Percentiles rank a stretch among this genome's conserved stretches.
These are phyloP conservation scores for Lycia hirtaria DNA, from an alignment of 2,888 invertebrate species.

Conservation along the genomic window DNA sequence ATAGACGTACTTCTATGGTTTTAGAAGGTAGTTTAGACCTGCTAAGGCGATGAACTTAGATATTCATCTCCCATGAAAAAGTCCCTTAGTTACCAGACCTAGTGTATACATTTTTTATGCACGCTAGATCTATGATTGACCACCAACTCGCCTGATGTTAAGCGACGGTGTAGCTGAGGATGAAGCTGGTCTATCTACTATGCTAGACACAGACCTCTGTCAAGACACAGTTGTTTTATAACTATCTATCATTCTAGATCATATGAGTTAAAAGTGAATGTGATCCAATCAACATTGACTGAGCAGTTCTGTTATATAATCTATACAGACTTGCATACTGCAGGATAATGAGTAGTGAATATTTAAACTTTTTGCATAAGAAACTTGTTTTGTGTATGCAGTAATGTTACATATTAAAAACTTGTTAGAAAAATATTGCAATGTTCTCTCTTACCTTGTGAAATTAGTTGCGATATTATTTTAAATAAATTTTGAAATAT, in stretches of 20 bases:
- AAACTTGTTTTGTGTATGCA: slow-evolving; percentile 4
- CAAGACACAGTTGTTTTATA: background rate
- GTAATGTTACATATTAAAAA: background rate
- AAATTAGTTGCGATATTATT: no score
- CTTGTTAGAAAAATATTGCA: background rate
- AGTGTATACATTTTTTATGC: no score
- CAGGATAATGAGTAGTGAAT: background rate
- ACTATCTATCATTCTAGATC: background rate
- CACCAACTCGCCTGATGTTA: no score
- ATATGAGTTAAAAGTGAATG: background rate
- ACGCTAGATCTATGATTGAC: background rate
- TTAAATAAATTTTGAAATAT: no score
- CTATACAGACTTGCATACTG: background rate
- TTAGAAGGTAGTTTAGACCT: no score
- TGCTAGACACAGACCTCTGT: no score
- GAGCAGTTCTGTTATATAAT: slow-evolving; percentile 5
- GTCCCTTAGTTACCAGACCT: no score
- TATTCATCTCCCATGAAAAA: no score
- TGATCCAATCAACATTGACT: background rate
- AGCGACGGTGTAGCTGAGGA: no score
- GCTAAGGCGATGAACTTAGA: no score
- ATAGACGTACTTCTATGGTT: no score
- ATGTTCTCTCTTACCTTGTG: background rate
- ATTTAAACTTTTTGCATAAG: background rate
- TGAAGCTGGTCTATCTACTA: no score